Evolutionary conservation across 2,797 vertebrate species (phyloP).

Genomic region (Poliocrania exsul): DNA sequence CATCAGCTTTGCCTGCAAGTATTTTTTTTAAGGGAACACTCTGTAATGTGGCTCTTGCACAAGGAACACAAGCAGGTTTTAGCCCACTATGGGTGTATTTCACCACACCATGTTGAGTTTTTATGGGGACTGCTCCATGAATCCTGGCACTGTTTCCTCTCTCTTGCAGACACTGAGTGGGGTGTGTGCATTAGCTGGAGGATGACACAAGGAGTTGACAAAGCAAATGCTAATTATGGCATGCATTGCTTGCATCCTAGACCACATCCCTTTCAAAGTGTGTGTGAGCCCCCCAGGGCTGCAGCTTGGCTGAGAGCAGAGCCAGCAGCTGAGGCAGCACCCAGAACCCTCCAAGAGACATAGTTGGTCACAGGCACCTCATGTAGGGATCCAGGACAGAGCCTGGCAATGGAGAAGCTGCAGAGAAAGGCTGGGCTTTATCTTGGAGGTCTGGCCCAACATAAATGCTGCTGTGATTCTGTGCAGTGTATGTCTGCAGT

Average conservation of each 20-base stretch:
- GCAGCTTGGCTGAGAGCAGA: background rate
- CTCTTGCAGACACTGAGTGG: background rate
- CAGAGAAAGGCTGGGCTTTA: background rate
- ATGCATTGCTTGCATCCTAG: background rate
- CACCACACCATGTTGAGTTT: accelerated
- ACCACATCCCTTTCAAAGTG: background rate
- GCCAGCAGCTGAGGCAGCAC: background rate
- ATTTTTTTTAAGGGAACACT: background rate
- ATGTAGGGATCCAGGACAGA: accelerated
- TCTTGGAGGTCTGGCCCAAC: background rate
- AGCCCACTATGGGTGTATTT: background rate
- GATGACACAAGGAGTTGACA: background rate
- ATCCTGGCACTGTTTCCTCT: background rate
- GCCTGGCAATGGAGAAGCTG: background rate
- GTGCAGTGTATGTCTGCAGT: background rate
- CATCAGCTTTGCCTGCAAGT: background rate
- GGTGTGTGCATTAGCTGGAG: background rate
- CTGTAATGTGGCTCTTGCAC: background rate
- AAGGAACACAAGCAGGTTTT: background rate
- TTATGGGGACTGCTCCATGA: background rate
- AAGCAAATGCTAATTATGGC: background rate
- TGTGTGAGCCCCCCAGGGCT: background rate
- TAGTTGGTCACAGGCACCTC: accelerated
- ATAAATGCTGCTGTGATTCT: background rate
- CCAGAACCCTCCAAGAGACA: background rate